Percentiles rank a stretch among this genome's conserved stretches.
Conservation (phyloP, 2,113 vertebrate genomes). For the Misgurnus anguillicaudatus region DNA sequence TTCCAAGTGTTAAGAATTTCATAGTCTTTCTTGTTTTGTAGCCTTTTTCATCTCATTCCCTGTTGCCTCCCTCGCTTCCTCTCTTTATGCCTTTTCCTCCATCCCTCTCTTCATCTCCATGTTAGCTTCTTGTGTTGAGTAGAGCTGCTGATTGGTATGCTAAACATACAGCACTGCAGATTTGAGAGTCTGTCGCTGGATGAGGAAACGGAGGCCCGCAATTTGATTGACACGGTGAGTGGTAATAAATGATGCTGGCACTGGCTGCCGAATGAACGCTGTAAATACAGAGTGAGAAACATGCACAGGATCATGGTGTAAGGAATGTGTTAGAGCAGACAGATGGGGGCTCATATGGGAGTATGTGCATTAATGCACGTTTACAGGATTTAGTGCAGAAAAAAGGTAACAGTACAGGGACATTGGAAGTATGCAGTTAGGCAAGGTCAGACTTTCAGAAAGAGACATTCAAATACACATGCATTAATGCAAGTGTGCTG, state of each 20-base stretch:
- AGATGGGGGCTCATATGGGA: not conserved
- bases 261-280: constrained; percentile 49
- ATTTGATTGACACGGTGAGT: constrained; percentile 65
- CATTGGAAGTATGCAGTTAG: not conserved
- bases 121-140: constrained; percentile 15
- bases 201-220: constrained; percentile 33
- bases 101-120: not conserved
- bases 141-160: constrained; percentile 54
- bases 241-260: constrained; percentile 61
- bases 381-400: constrained; percentile 4
- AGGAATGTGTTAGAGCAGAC: not conserved
- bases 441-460: constrained; percentile 11
- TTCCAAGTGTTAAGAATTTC: no score
- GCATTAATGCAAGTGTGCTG: not conserved
- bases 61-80: not conserved
- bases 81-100: not conserved
- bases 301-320: not conserved
- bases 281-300: constrained; percentile 49
- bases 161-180: constrained; percentile 55
- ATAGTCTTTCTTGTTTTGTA: not conserved
- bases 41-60: not conserved
- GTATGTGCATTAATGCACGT: constrained; percentile 4
- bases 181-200: not conserved
- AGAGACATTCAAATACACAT: not conserved
- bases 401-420: constrained; percentile 18